phyloP scores from a whole-genome alignment of 2,888 invertebrate genomes.

The Heliconius erato region DNA sequence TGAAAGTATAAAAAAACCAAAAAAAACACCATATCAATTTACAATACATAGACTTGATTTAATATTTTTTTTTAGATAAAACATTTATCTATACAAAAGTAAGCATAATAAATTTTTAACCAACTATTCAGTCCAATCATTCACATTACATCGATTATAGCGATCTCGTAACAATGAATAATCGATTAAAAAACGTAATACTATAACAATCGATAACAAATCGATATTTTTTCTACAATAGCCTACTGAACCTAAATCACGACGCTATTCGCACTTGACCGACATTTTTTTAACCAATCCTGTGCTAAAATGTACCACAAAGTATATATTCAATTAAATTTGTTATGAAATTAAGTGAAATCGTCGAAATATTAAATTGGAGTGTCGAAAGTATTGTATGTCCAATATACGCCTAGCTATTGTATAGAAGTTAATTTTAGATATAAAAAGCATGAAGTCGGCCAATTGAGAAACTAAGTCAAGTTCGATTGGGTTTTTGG shows the following conservation, averaged over 20 bases:
- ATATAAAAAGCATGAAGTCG: constrained; percentile 74
- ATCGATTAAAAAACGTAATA: constrained; percentile 37
- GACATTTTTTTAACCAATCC: constrained; percentile 69
- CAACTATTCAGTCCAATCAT: constrained; percentile 35
- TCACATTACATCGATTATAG: constrained; percentile 31
- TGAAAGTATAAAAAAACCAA: not conserved
- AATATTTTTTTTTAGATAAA: not conserved
- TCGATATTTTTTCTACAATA: constrained; percentile 8
- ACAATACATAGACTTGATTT: not conserved
- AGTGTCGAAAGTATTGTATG: constrained; percentile 69
- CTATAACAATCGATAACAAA: constrained; percentile 9
- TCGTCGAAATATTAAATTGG: constrained; percentile 79
- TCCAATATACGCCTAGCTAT: constrained; percentile 57
- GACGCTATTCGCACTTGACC: constrained; percentile 52
- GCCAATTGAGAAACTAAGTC: constrained; percentile 72
- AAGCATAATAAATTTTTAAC: constrained; percentile 23
- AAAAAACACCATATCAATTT: not conserved
- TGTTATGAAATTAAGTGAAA: constrained; percentile 81
- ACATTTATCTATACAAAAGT: not conserved
- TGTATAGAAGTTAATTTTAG: constrained; percentile 67
- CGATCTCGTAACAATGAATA: constrained; percentile 38
- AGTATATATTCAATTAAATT: constrained; percentile 76
- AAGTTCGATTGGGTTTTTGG: constrained; percentile 62
- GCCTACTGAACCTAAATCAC: constrained; percentile 46
- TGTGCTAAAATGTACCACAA: constrained; percentile 58